These are phyloP conservation scores for Otolemur garnettii DNA, from an alignment of 2,113 vertebrate genomes.

Conservation along the genomic window DNA sequence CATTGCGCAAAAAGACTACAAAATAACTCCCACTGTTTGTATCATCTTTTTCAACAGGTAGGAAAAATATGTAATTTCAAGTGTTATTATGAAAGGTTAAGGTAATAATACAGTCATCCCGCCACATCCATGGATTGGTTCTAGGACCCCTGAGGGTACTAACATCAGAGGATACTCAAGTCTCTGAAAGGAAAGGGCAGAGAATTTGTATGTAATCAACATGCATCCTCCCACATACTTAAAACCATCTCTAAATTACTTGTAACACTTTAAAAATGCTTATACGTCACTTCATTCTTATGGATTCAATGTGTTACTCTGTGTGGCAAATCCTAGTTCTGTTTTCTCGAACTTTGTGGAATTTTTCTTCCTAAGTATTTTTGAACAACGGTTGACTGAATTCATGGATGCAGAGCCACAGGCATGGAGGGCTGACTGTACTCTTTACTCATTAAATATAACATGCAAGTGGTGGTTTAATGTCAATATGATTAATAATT, in stretches of 20 bases:
- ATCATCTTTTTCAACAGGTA: conserved; percentile 37
- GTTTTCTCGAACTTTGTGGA: not conserved
- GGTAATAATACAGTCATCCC: not conserved
- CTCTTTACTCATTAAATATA: not conserved
- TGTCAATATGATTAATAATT: not conserved
- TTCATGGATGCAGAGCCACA: not conserved
- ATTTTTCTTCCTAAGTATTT: not conserved
- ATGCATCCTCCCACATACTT: not conserved
- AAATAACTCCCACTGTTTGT: not conserved
- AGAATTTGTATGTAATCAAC: not conserved
- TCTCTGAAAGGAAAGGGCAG: not conserved
- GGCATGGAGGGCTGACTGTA: not conserved
- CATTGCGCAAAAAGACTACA: not conserved
- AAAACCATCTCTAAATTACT: not conserved
- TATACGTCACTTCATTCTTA: not conserved
- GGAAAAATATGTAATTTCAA: conserved; percentile 46
- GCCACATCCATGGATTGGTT: not conserved
- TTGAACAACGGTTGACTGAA: not conserved
- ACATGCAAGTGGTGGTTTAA: not conserved
- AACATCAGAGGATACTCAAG: not conserved
- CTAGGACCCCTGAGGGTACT: not conserved
- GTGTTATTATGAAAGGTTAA: not conserved
- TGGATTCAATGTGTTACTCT: not conserved
- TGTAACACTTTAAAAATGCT: not conserved
- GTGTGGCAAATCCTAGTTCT: not conserved